Evolutionary conservation across 2,113 vertebrate genomes (phyloP).

Genomic region (Bufo gargarizans): DNA sequence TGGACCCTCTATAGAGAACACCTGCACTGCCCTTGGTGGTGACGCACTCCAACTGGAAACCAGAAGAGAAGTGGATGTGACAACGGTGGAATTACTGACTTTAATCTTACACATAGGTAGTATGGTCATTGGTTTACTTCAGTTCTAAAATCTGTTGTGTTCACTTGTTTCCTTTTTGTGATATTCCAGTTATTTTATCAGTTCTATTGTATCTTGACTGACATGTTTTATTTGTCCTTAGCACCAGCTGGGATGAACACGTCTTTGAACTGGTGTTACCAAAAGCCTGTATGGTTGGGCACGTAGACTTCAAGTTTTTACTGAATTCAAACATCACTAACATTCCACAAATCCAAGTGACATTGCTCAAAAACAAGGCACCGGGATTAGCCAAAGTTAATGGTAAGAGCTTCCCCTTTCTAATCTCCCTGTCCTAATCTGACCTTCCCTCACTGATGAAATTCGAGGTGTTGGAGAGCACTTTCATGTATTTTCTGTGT

Average conservation of each 20-base stretch:
- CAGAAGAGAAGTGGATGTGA: no score
- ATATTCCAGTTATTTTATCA: not conserved
- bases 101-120: no score
- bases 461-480: no score
- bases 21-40: no score
- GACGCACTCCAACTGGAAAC: no score
- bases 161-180: not conserved
- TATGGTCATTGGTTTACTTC: no score
- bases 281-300: conserved; percentile 98
- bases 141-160: not conserved
- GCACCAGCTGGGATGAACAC: conserved; percentile 98
- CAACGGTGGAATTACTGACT: no score
- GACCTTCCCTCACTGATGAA: no score
- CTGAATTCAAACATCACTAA: conserved; percentile 94
- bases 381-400: conserved; percentile 94
- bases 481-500: no score
- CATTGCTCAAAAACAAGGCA: conserved; percentile 96
- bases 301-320: conserved; percentile 98
- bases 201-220: conserved; percentile 33
- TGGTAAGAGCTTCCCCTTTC: conserved; percentile 76
- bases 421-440: not conserved
- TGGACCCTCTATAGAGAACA: no score
- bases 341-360: conserved; percentile 99
- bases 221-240: conserved; percentile 65
- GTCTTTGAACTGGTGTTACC: conserved; percentile 96